A percentile compares a stretch with the other conserved stretches of the same genome.
These are phyloP conservation scores for Hydrocynus forskahlii DNA, from an alignment of 2,797 vertebrate genomes.

Conservation along the genomic window DNA sequence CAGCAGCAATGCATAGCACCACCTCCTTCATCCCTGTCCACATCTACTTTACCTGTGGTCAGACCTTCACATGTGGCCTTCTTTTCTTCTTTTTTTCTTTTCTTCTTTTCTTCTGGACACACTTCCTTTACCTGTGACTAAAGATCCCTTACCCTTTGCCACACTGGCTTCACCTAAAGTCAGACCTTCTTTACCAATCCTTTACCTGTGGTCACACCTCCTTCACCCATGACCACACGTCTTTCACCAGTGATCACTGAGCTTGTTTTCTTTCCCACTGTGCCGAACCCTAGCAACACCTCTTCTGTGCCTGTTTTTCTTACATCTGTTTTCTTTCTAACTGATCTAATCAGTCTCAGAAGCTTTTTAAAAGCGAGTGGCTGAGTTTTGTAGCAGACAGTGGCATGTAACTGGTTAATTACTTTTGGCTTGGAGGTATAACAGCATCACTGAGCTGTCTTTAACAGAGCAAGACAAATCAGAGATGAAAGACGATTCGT, in stretches of 20 bases:
- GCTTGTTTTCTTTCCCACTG: not conserved
- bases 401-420: not conserved
- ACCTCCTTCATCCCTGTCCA: not conserved
- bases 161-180: not conserved
- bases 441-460: conserved; percentile 70
- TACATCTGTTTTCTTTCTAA: not conserved
- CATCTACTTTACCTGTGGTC: not conserved
- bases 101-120: too few species aligned
- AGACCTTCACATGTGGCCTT: too few species aligned
- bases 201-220: not conserved
- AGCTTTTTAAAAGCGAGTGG: conserved; percentile 11
- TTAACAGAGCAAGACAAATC: conserved; percentile 57
- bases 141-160: too few species aligned
- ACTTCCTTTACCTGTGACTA: not conserved
- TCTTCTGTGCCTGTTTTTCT: not conserved
- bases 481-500: conserved; percentile 48
- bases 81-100: too few species aligned
- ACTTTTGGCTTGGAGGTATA: not conserved
- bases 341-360: not conserved
- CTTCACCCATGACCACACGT: not conserved
- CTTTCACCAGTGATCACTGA: not conserved
- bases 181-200: not conserved
- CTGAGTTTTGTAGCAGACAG: conserved; percentile 47
- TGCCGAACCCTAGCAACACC: not conserved
- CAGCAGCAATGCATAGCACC: conserved; percentile 89